Base-by-base conservation (phyloP, 2,113 vertebrate genomes). In the Ochotona princeps region DNA sequence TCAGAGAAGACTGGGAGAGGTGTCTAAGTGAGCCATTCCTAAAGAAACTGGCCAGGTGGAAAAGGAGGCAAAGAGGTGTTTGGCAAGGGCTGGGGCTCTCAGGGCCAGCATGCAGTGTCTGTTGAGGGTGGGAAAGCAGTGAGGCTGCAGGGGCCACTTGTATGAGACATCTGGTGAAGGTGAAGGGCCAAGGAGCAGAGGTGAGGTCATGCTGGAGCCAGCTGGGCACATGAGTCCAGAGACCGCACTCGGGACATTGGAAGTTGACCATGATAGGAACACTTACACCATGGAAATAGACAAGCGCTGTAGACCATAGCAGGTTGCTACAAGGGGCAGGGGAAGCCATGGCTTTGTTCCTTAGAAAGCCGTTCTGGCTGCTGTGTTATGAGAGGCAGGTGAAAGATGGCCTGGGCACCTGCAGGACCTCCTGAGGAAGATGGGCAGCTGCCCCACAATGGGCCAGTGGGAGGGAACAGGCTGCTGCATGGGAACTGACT, bases 211-310 rank as follows among this genome's bases (percentile, higher is more conserved):
- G 32, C 11, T 6, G 47, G 21, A n/a, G 25, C 8, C 1, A 0
- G 30, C 28, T 2, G 28, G 47, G 32, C 32, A 7, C 28, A 15
- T 23, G n/a, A 51, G 67, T 44, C 81, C 63, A 4, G 32, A 13
- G 69, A 70, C 89, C 38, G 84, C 61, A 51, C 0, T 1, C 1
- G 11, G 13, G 30, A 8, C 9, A 26, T 67, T 57, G 60, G 80
- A 70, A 47, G 47, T 57, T 63, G 81, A 38, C 61, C 32, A 0
- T 7, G 51, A 60, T 35, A 51, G 57, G 72, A 89, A n/a, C 74
- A 73, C 89, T 95, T 74, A 83, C 66, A 91, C 83, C 74, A 44
- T 1, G 44, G 73, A 51, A 91, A 84, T 49, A 14, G 87, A 87
- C 67, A 87, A 60, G 57, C 1, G 9, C 78, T 69, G 32, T 60